A percentile compares a stretch with the other conserved stretches of the same genome.
phyloP scores from a whole-genome alignment of 2,888 invertebrate species.

The Pseudeuparius sepicola region DNA sequence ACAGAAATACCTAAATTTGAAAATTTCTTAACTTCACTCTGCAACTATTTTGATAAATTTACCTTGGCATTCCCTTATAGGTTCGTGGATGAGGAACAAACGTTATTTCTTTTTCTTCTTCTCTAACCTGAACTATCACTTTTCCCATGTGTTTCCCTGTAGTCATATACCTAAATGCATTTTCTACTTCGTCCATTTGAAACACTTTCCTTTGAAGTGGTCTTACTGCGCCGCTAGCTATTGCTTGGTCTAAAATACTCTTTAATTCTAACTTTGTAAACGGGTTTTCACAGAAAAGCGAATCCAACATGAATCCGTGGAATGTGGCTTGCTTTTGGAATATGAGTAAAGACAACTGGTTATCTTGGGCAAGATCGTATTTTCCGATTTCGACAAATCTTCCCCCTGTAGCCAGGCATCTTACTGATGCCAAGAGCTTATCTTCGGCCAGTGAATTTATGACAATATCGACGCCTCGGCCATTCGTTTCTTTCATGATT shows the following conservation, averaged over 20 bases:
- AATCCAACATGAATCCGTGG: slow-evolving; percentile 68
- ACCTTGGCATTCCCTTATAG: slow-evolving; percentile 5
- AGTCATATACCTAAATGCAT: slow-evolving; percentile 56
- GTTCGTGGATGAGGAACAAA: not conserved
- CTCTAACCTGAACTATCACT: slow-evolving; percentile 39
- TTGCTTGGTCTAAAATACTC: slow-evolving; percentile 7
- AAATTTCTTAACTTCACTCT: no score
- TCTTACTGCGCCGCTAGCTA: slow-evolving; percentile 48
- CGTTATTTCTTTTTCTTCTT: slow-evolving; percentile 29
- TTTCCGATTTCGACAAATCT: slow-evolving; percentile 82
- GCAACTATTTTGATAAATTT: slow-evolving; percentile 13
- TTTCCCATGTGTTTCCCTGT: slow-evolving; percentile 76
- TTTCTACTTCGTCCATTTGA: slow-evolving; percentile 53
- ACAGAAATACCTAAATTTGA: slow-evolving; percentile 46
- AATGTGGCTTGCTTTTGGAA: slow-evolving; percentile 66
- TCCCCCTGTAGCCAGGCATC: slow-evolving; percentile 52
- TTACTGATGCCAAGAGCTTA: slow-evolving; percentile 64
- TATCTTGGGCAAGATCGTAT: slow-evolving; percentile 65
- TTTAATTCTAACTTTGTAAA: slow-evolving; percentile 10
- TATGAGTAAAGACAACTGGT: slow-evolving; percentile 50
- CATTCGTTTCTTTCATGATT: slow-evolving; percentile 68
- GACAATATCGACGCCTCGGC: slow-evolving; percentile 83
- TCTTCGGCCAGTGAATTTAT: slow-evolving; percentile 89
- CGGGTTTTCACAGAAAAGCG: slow-evolving; percentile 19
- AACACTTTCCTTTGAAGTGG: slow-evolving; percentile 60